Conservation (phyloP, 2,797 vertebrate species). For the Selene dorsalis region DNA sequence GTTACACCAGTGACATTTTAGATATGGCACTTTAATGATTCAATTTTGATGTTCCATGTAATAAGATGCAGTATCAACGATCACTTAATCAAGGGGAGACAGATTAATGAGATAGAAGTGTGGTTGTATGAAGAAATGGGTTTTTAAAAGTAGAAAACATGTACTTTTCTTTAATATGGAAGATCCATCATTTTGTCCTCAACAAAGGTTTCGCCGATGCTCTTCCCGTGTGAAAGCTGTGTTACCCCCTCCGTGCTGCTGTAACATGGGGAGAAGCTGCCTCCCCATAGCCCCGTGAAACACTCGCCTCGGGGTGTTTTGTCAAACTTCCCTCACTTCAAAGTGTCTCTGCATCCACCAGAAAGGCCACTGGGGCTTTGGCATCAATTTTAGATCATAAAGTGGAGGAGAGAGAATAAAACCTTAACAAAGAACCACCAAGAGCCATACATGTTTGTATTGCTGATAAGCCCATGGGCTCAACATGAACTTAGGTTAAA, state of each 20-base stretch:
- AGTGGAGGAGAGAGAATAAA: conserved; percentile 60
- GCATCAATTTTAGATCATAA: conserved; percentile 83
- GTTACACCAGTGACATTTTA: background rate
- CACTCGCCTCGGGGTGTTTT: conserved; percentile 76
- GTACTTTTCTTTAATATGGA: background rate
- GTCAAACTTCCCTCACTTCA: conserved; percentile 81
- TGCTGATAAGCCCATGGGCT: conserved; percentile 35
- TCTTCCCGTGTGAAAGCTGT: conserved; percentile 57
- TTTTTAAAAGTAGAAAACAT: background rate
- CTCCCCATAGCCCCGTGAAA: conserved; percentile 66
- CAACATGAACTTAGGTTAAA: conserved; percentile 47
- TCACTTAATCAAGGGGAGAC: too few species aligned
- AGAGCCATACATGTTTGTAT: conserved; percentile 55
- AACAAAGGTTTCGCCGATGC: conserved; percentile 50
- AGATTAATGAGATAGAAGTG: too few species aligned
- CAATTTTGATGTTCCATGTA: too few species aligned
- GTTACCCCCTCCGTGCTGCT: conserved; percentile 25
- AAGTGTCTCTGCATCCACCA: conserved; percentile 77
- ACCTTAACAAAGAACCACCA: conserved; percentile 69
- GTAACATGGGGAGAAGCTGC: conserved; percentile 40
- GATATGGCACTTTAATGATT: background rate
- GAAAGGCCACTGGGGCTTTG: conserved; percentile 73
- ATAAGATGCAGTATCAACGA: too few species aligned
- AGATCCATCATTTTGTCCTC: conserved; percentile 52
- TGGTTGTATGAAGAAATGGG: background rate